Base-by-base conservation (phyloP, 2,888 invertebrate genomes). In the Tanytarsus gracilentus region DNA sequence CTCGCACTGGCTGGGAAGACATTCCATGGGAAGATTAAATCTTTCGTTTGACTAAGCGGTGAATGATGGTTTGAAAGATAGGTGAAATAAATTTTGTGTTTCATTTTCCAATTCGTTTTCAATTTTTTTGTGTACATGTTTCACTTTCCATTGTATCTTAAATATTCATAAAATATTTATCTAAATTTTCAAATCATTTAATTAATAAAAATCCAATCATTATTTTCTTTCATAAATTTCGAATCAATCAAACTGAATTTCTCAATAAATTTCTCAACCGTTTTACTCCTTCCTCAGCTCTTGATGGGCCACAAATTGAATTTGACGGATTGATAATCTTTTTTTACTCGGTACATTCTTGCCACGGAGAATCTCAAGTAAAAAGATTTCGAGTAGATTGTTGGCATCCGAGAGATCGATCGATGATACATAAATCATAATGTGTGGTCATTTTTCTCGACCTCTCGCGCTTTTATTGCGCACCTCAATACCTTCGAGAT, bases 381-480 rank as follows among this genome's bases (percentile, higher is more conserved):
- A 18, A 21, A 40, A 40, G 7, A 44, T 5, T 44, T 8, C 23
- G 44, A 18, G 21, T 36, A 55, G 36, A 26, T 53, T n/a, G n/a
- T n/a, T n/a, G n/a, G n/a, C n/a, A n/a, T n/a, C n/a, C n/a, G 30
- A 30, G 25, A 55, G 33, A 55, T 55, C 40, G 23, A 55, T 55
- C 55, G 55, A 55, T 55, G 55, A 39, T 39, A 40, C 40, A 40
- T 40, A 55, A 55, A 55, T 55, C 55, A 39, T 55, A 39, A 55
- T 55, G 55, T 55, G 55, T 55, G 55, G 55, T 39, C 55, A 51
- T 25, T 27, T 30, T 51, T 51, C 30, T 51, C 44, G 44, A 44
- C 44, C 44, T 33, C 33, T 44, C 44, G 44, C 44, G 44, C 44
- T 44, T 44, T 44, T 44, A 44, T 44, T 44, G 44, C 44, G 44